Base-by-base conservation (phyloP, 2,113 vertebrate species). In the Salminus brasiliensis region DNA sequence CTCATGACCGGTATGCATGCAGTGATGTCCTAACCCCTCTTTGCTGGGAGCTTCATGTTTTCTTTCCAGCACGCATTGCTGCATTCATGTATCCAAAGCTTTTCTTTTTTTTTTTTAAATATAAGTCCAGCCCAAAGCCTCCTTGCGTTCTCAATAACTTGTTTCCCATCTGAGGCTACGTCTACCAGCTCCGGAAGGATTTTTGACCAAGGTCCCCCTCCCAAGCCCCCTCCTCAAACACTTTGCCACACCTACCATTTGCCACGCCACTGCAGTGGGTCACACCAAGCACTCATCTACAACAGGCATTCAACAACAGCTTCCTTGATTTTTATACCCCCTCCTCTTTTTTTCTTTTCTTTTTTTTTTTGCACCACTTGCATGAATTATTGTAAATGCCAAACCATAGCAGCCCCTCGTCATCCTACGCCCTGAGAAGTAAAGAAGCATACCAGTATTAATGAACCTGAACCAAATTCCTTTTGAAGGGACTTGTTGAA, bases 121-220 rank as follows among this genome's bases (percentile, higher is more conserved):
- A 85, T 68, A 75, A 88, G 81, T 89, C 84, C 78, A 89, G 84
- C 74, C 86, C 82, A 91, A 87, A 87, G 87, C 80, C 86, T 79
- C 62, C 72, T 74, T 75, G 30, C 21, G 59, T 85, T 84, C 76
- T 41, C 87, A 81, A 88, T 88, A 89, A 93, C 91, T 78, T 93
- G 91, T 94, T 92, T 94, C 92, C 94, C 92, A 90, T 94, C 92
- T 95, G 95, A 89, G 93, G 93, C 86, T 92, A 92, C 74, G 82
- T 87, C 95, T 93, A 93, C 95, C 93, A 92, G 95, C 93, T 95
- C 94, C 88, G 97, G 96, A 99, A 99, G 97, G 97, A 97, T 98
- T 99, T 99, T 98, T 99, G 97, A 99, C 97, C 96, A 99, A 96
- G 96, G 95, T 97, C 95, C 95, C 95, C 73, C 73, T 83, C 90